Percentiles rank a stretch among this genome's conserved stretches.
Conservation (phyloP, 2,888 invertebrate species). For the Alentia gelatinosa region DNA sequence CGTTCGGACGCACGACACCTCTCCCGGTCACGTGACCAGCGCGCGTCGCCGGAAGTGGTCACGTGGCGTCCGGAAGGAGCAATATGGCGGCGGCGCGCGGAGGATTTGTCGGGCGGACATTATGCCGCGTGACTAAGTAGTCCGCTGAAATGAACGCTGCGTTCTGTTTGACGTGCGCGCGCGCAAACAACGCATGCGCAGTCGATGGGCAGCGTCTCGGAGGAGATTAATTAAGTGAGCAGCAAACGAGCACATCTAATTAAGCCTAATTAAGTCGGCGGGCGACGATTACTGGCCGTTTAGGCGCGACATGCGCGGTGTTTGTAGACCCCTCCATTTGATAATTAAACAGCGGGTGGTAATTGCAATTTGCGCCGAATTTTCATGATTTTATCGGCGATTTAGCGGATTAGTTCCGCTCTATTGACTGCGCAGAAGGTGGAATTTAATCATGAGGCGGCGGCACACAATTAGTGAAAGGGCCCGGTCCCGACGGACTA, state of each 20-base stretch:
- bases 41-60: no score
- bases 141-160: constrained; percentile 25
- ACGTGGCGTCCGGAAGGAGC: not conserved
- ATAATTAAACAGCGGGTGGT: constrained; percentile 43
- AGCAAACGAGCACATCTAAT: not conserved
- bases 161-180: not conserved
- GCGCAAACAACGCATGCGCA: not conserved
- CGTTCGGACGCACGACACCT: not conserved
- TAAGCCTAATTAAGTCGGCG: not conserved
- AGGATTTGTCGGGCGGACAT: not conserved
- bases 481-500: not conserved
- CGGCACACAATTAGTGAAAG: constrained; percentile 19
- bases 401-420: constrained; percentile 37
- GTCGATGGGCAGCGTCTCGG: not conserved
- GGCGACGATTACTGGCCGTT: constrained; percentile 32
- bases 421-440: constrained; percentile 9
- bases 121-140: not conserved
- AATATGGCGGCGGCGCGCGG: constrained; percentile 9
- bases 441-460: constrained; percentile 43
- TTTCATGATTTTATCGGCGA: constrained; percentile 49
- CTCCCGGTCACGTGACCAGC: not conserved
- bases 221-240: constrained; percentile 15
- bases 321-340: constrained; percentile 36
- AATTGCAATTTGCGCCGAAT: constrained; percentile 39
- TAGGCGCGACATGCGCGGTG: not conserved